Percentiles rank a stretch among this genome's conserved stretches.
Conservation (phyloP, 2,113 vertebrate species). For the Nothocercus julius region DNA sequence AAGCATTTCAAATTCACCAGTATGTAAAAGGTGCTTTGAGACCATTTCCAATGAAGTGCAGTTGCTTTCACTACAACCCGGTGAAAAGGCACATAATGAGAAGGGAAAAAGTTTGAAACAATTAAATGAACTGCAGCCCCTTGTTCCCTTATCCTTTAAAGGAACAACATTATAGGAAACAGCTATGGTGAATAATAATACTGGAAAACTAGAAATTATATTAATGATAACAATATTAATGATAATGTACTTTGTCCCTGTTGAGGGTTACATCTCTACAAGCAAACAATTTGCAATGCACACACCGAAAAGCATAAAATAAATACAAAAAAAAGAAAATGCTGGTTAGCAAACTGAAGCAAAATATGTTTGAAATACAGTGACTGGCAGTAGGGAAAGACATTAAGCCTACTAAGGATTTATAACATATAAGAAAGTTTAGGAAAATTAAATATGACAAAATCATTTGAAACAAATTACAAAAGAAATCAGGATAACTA, state of each 20-base stretch:
- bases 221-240: slow-evolving; percentile 68
- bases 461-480: slow-evolving; percentile 59
- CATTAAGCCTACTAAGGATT: slow-evolving; percentile 6
- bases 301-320: slow-evolving; percentile 36
- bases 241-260: slow-evolving; percentile 53
- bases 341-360: background rate
- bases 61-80: slow-evolving; percentile 22
- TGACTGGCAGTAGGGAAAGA: background rate
- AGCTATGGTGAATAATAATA: slow-evolving; percentile 52
- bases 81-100: slow-evolving; percentile 43
- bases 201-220: slow-evolving; percentile 55
- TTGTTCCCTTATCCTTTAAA: slow-evolving; percentile 54
- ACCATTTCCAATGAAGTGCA: background rate
- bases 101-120: slow-evolving; percentile 46
- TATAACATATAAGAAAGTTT: slow-evolving; percentile 30
- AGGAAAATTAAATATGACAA: slow-evolving; percentile 38
- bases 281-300: slow-evolving; percentile 50
- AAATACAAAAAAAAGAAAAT: slow-evolving; percentile 49
- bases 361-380: slow-evolving; percentile 15
- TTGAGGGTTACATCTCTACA: slow-evolving; percentile 27
- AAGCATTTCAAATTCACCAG: background rate
- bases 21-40: background rate
- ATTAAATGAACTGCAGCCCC: slow-evolving; percentile 45
- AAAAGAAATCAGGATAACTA: slow-evolving; percentile 36
- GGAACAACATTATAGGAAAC: slow-evolving; percentile 50